Conservation (phyloP, 2,797 vertebrate species). For the Hoplostethus atlanticus region DNA sequence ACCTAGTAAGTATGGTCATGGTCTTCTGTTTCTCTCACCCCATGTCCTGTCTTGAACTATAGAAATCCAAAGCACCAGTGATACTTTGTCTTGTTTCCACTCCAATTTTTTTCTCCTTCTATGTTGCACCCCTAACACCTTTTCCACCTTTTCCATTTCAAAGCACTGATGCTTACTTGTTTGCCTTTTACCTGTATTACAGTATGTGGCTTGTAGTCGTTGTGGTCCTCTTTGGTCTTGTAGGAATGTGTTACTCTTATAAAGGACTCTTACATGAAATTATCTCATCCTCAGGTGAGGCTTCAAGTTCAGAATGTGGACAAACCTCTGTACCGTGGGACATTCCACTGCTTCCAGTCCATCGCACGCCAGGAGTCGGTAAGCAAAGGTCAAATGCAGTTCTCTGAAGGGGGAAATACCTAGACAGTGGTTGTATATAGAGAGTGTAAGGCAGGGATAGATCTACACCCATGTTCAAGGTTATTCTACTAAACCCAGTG, state of each 20-base stretch:
- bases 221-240: constrained; percentile 20
- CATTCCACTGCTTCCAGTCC: constrained; percentile 95
- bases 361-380: constrained; percentile 96
- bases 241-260: background rate
- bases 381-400: constrained; percentile 70
- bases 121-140: constrained; percentile 54
- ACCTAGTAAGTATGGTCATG: constrained; percentile 95
- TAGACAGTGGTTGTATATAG: no score
- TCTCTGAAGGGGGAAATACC: no score
- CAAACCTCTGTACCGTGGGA: constrained; percentile 95
- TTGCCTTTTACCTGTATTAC: constrained; percentile 26
- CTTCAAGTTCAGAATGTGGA: constrained; percentile 96
- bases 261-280: constrained; percentile 8
- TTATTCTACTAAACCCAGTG: no score
- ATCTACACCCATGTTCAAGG: no score
- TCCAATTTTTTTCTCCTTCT: constrained; percentile 33
- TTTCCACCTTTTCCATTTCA: constrained; percentile 30
- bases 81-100: constrained; percentile 33
- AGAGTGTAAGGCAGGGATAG: no score
- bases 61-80: constrained; percentile 62
- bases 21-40: constrained; percentile 86
- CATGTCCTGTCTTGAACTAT: constrained; percentile 75
- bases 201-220: constrained; percentile 28
- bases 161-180: constrained; percentile 47
- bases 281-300: constrained; percentile 88